Base-by-base conservation (phyloP, 2,113 vertebrate genomes). In the Clarias gariepinus region DNA sequence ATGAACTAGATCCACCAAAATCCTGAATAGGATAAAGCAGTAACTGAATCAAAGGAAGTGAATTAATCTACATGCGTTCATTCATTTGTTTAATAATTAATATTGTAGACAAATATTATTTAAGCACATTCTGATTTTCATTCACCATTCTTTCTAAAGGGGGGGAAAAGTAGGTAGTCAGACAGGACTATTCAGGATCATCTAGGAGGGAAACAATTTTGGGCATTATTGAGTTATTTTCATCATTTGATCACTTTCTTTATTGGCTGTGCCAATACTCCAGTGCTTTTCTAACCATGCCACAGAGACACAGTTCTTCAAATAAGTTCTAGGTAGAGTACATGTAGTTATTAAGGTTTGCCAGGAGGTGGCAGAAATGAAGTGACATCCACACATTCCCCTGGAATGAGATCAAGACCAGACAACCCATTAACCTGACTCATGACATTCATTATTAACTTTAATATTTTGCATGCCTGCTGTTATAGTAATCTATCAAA, bases 381-480 rank as follows among this genome's bases (percentile, higher is more conserved):
- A 73, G 85, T 30, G 52, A 73, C 77, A 41, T 83, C 53, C 28
- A 71, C 10, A 23, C 21, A 58, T 55, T 85, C 63, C 84, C 66
- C 47, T n/a, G 68, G 53, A 87, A 63, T 61, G 64, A 71, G 23
- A 53, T 61, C 63, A 80, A 78, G 63, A 74, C 66, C 25, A 80
- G 80, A 68, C 69, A 81, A 76, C 89, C 86, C 87, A 91, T 87
- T 90, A 88, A 83, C 64, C 86, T 91, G 76, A 91, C 89, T 90
- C 90, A 88, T 88, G 88, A 87, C 86, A 81, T 88, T 90, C 80
- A 89, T 91, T 88, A 89, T 86, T 86, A 80, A 88, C 73, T 86
- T 74, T 86, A 90, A 87, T 89, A 83, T 86, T 88, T 87, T 91
- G 79, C 85, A 87, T 81, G 85, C 85, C 86, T 81, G 84, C 66